Percentiles rank a stretch among this genome's conserved stretches.
phyloP scores from a whole-genome alignment of 2,113 vertebrate genomes.

The Coreoperca whiteheadi region DNA sequence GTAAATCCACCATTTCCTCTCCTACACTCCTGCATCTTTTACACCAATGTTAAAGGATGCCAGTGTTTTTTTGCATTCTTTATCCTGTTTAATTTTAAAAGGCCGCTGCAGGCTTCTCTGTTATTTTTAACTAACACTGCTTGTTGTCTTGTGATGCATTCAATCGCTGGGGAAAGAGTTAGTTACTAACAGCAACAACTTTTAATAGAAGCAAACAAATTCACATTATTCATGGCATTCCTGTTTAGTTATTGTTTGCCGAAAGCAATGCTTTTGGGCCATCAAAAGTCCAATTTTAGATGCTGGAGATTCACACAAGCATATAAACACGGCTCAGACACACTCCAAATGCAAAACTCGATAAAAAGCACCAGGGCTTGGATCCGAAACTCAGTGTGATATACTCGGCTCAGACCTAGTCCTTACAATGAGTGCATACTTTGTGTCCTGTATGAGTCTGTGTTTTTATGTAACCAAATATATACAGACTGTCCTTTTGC shows the following conservation, averaged over 20 bases:
- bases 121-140: constrained; percentile 16
- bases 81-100: constrained; percentile 25
- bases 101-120: constrained; percentile 12
- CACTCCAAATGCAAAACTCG: not conserved
- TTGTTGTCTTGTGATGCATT: constrained; percentile 12
- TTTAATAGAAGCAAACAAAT: not conserved
- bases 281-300: not conserved
- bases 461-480: constrained; percentile 7
- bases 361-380: not conserved
- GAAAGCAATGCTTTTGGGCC: not conserved
- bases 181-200: not conserved
- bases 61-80: constrained; percentile 35
- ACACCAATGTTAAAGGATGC: not conserved
- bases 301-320: constrained; percentile 1
- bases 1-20: constrained; percentile 19
- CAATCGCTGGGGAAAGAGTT: not conserved
- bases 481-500: not conserved
- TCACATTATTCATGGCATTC: not conserved
- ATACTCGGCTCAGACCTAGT: constrained; percentile 41
- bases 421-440: not conserved
- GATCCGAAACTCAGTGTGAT: not conserved
- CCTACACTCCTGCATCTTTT: constrained; percentile 14
- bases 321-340: not conserved
- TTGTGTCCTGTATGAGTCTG: constrained; percentile 8
- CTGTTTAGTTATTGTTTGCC: not conserved